A percentile compares a stretch with the other conserved stretches of the same genome.
Conservation (phyloP, 2,113 vertebrate species). For the Anarhynchus alexandrinus region DNA sequence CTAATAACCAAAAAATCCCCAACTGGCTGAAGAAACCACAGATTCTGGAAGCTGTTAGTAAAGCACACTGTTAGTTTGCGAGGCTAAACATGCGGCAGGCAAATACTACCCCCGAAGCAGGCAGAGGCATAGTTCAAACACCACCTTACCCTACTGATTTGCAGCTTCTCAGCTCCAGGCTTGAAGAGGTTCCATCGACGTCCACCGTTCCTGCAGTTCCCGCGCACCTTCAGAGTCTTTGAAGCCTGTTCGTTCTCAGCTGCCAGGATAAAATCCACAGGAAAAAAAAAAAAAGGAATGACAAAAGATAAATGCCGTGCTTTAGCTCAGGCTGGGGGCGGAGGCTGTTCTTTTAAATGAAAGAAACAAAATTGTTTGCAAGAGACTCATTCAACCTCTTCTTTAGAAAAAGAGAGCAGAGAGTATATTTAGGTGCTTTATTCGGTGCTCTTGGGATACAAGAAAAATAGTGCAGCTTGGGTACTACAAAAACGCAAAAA, state of each 20-base stretch:
- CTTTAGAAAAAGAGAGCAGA: conserved; percentile 21
- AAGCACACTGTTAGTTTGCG: neutral
- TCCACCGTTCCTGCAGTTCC: conserved; percentile 67
- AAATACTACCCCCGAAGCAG: neutral
- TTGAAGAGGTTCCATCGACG: conserved; percentile 75
- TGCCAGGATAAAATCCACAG: conserved; percentile 51
- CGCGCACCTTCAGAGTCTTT: conserved; percentile 71
- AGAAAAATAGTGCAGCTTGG: neutral
- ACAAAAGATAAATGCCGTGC: conserved; percentile 64
- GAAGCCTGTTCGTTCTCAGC: conserved; percentile 67
- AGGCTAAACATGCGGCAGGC: neutral
- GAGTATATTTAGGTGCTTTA: conserved; percentile 55
- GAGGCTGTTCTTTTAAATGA: conserved; percentile 65
- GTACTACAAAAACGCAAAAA: neutral
- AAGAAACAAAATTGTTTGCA: conserved; percentile 66
- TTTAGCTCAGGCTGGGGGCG: conserved; percentile 63
- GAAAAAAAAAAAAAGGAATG: neutral
- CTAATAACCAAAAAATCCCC: neutral
- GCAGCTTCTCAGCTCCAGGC: conserved; percentile 83
- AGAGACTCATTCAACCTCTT: conserved; percentile 63
- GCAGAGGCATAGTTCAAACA: neutral
- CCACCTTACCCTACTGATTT: conserved; percentile 82
- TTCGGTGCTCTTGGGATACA: conserved; percentile 27
- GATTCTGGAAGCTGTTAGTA: neutral
- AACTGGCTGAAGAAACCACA: neutral